Evolutionary conservation across 2,797 vertebrate genomes (phyloP), one percentile per base, ranked within the genome.

Genomic region (Alauda arvensis): DNA sequence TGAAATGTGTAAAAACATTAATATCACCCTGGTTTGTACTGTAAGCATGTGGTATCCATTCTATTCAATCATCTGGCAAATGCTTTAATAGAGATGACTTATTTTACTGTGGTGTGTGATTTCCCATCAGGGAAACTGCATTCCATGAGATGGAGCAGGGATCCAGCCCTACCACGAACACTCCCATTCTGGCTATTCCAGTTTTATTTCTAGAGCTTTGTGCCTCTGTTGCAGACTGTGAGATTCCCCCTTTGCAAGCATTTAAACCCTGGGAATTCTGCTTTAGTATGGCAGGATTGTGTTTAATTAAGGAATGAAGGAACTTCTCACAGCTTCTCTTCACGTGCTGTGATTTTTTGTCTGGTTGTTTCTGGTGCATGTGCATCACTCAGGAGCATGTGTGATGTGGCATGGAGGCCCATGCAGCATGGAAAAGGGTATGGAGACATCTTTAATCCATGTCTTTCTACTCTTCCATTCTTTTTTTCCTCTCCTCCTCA

Each of bases 331-430:
- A 69, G 13, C 9, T 48, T 16, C 14, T 45, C 37, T 49, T 46
- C 29, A 20, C 7, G 0, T 2, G 17, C 10, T 12, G 6, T 14
- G 57, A 13, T 3, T 14, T 79, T 46, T 39, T 42, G 7, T 25
- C 18, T 34, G 23, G 21, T 34, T 48, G 12, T 68, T 87, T 61
- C 26, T 1, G 2, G 15, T 70, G 19, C 18, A 18, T 5, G 21
- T 28, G 1, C 14, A 16, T 25, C 11, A 1, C 8, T 13, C 34
- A 56, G 46, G 21, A 72, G 16, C 0, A 0, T 0, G 3, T 66
- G 33, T 51, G 40, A 31, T 31, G 33, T 11, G 11, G 5, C 39
- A 23, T 67, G 57, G 34, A 29, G 52, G 33, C 68, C 51, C 49
- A 1, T 12, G 24, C 5, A 16, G 21, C 28, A 19, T 4, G 39